phyloP scores from a whole-genome alignment of 2,888 invertebrate species.

The Coremacera marginata region DNA sequence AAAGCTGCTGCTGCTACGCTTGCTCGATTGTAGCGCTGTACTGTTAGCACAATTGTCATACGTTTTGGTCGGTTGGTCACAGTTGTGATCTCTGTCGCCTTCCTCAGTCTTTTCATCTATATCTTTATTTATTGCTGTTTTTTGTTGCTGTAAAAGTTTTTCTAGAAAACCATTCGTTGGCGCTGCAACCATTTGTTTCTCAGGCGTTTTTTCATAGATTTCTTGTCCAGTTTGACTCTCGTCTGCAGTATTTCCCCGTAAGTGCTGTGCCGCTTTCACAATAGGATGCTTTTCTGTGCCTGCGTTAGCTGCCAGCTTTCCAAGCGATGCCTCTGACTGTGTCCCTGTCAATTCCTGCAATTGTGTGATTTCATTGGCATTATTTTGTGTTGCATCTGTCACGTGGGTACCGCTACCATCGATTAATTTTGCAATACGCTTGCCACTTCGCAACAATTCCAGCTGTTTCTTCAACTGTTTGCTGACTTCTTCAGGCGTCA shows the following conservation, averaged over 20 bases:
- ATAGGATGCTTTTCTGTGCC: not conserved
- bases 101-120: constrained; percentile 47
- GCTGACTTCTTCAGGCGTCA: constrained; percentile 57
- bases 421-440: constrained; percentile 57
- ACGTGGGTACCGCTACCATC: constrained; percentile 44
- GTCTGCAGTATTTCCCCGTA: not conserved
- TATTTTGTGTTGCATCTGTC: not conserved
- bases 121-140: constrained; percentile 38
- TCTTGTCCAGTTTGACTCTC: constrained; percentile 42
- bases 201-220: constrained; percentile 47
- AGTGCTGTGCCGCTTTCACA: not conserved
- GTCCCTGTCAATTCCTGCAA: constrained; percentile 3
- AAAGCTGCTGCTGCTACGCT: constrained; percentile 51
- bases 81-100: constrained; percentile 19
- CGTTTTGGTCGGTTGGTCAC: not conserved
- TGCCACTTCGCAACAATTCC: constrained; percentile 60
- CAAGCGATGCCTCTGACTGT: not conserved
- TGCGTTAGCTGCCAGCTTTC: not conserved
- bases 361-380: constrained; percentile 28
- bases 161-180: constrained; percentile 5
- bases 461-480: constrained; percentile 65
- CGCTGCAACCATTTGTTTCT: constrained; percentile 44
- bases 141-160: constrained; percentile 38
- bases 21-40: not conserved
- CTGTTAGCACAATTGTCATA: not conserved